Base-by-base conservation (phyloP, 2,888 invertebrate species). In the Aromia moschata region DNA sequence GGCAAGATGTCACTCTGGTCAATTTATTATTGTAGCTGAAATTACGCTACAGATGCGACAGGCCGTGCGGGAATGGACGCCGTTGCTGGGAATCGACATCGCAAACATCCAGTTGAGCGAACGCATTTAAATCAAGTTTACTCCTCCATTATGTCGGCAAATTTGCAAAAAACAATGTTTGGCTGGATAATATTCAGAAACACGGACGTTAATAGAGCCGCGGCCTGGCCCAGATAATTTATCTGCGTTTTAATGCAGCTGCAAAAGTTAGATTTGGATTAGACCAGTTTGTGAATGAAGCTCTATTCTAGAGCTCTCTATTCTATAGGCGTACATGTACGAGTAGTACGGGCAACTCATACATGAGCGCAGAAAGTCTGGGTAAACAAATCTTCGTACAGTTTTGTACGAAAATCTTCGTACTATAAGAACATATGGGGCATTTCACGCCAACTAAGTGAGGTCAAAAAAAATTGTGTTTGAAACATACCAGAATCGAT, bases 1-100 rank as follows among this genome's bases (percentile, higher is more conserved):
- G 40, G 53, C 62, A 62, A 60, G 60, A 65, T 65, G 65, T 65
- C 58, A 65, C 61, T 20, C 62, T 45, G 62, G 65, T 65, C 65
- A 62, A 65, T 65, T 65, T 65, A 65, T 65, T 62, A 60, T 62
- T 58, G 58, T 51, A 41, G 40, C 56, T 45, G 58, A 62, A 65
- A 60, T 65, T 60, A 56, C 57, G 40, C 30, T 56, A 43, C 65
- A 65, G 56, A 55, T 65, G 60, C 54, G 60, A 52, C 57, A 58
- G 60, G 44, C 51, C 37, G 18, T 30, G 55, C 47, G 46, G 37
- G 56, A 61, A 56, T 47, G 30, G 47, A 46, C 46, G 31, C 33
- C 51, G 52, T 7, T 15, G 38, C 46, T 25, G 38, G 31, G 43
- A 41, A 54, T 58, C 47, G 44, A 47, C 54, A 43, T 37, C 37